phyloP scores from a whole-genome alignment of 2,797 vertebrate genomes.

The Novumbra hubbsi region DNA sequence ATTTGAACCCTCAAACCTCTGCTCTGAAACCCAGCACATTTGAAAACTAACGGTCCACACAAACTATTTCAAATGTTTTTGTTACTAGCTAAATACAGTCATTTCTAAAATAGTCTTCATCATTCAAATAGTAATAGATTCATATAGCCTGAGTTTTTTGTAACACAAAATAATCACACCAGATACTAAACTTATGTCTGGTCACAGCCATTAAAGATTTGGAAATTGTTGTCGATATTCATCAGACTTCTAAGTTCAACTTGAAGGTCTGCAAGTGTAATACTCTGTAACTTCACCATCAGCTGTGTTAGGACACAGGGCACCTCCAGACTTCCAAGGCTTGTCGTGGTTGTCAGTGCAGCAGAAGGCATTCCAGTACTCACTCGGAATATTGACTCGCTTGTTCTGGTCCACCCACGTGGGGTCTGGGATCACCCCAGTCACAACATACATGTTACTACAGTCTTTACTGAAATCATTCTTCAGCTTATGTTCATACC shows the following conservation, averaged over 20 bases:
- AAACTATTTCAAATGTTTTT: too few species aligned
- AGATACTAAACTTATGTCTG: background rate
- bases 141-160: too few species aligned
- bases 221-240: background rate
- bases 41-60: too few species aligned
- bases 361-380: constrained; percentile 13
- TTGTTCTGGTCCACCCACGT: background rate
- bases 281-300: background rate
- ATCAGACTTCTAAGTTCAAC: background rate
- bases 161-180: background rate
- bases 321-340: background rate
- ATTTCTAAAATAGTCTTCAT: too few species aligned
- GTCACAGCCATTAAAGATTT: background rate
- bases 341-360: constrained; percentile 9
- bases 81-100: too few species aligned
- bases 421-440: background rate
- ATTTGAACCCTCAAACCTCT: too few species aligned
- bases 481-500: background rate
- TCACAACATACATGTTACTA: background rate
- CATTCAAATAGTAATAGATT: too few species aligned
- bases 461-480: background rate
- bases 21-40: too few species aligned
- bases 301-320: background rate
- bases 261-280: background rate
- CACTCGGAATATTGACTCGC: constrained; percentile 5